A percentile compares a stretch with the other conserved stretches of the same genome.
Evolutionary conservation across 2,888 invertebrate species (phyloP).

Genomic region (Drosophila multiciliata): DNA sequence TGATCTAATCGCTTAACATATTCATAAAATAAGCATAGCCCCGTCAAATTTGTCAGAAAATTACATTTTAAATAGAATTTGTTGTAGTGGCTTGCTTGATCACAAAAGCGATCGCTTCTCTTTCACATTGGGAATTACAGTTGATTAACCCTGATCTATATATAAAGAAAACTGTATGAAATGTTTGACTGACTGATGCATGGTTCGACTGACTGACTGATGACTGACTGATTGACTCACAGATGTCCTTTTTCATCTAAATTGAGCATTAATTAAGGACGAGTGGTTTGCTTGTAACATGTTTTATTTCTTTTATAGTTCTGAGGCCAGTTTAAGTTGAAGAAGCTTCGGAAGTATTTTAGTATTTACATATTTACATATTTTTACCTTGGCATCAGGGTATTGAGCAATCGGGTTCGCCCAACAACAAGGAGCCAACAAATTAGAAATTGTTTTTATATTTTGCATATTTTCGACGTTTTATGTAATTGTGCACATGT

Average conservation of each 20-base stretch:
- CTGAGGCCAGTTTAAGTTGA: background rate
- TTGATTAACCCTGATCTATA: slow-evolving; percentile 30
- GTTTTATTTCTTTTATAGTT: background rate
- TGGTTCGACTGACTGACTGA: background rate
- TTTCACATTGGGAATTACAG: slow-evolving; percentile 48
- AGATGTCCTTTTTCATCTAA: background rate
- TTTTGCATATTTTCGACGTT: slow-evolving; percentile 1
- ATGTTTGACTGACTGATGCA: slow-evolving; percentile 1
- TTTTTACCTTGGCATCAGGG: background rate
- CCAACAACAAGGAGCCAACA: background rate
- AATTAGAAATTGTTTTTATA: slow-evolving; percentile 6
- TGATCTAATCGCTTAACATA: slow-evolving; percentile 43
- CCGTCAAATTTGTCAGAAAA: slow-evolving; percentile 34
- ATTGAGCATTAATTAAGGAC: background rate
- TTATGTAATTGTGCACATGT: slow-evolving; percentile 8
- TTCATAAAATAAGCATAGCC: slow-evolving; percentile 35
- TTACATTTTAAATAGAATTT: slow-evolving; percentile 51
- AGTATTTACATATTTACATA: background rate
- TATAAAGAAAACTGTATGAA: background rate
- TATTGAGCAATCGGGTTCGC: background rate
- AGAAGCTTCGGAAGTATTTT: background rate
- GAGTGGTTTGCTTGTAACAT: background rate
- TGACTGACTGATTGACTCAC: background rate
- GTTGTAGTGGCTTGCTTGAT: slow-evolving; percentile 60
- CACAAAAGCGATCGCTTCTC: slow-evolving; percentile 35